Evolutionary conservation across 2,888 invertebrate species (phyloP).

Genomic region (Plebejus argus): DNA sequence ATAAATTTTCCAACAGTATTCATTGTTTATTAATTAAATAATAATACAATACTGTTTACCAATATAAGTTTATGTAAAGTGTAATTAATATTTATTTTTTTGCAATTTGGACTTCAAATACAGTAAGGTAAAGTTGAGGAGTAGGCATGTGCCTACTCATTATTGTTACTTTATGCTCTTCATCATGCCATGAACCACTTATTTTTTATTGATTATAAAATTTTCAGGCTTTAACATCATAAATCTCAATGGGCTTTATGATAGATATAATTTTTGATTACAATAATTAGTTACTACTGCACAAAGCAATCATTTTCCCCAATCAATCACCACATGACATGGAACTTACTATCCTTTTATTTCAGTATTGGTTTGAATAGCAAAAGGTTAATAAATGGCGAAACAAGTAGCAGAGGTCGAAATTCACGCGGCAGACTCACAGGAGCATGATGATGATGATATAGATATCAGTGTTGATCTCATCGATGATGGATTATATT

Average conservation of each 20-base stretch:
- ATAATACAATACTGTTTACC: too few relatives aligned
- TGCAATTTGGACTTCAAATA: too few relatives aligned
- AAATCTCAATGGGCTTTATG: too few relatives aligned
- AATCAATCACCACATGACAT: neutral
- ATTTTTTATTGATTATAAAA: neutral
- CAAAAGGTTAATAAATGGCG: slow-evolving; percentile 44
- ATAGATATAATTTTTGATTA: neutral
- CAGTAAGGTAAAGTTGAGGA: neutral
- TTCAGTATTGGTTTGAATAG: neutral
- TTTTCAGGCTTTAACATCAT: too few relatives aligned
- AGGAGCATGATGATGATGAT: slow-evolving; percentile 50
- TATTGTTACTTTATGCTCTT: too few relatives aligned
- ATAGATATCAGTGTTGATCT: slow-evolving; percentile 67
- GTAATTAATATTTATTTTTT: too few relatives aligned
- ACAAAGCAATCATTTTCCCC: too few relatives aligned
- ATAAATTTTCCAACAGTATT: too few relatives aligned
- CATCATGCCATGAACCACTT: too few relatives aligned
- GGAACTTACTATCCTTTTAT: neutral
- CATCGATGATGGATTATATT: slow-evolving; percentile 67
- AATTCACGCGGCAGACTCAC: slow-evolving; percentile 59
- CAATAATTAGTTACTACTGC: neutral
- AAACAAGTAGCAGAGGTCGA: slow-evolving; percentile 64
- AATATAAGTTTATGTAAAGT: too few relatives aligned
- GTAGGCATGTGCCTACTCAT: neutral
- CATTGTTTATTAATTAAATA: too few relatives aligned